A percentile compares a stretch with the other conserved stretches of the same genome.
These are phyloP conservation scores for Daphoenositta chrysoptera DNA, from an alignment of 2,113 vertebrate species.

Conservation along the genomic window DNA sequence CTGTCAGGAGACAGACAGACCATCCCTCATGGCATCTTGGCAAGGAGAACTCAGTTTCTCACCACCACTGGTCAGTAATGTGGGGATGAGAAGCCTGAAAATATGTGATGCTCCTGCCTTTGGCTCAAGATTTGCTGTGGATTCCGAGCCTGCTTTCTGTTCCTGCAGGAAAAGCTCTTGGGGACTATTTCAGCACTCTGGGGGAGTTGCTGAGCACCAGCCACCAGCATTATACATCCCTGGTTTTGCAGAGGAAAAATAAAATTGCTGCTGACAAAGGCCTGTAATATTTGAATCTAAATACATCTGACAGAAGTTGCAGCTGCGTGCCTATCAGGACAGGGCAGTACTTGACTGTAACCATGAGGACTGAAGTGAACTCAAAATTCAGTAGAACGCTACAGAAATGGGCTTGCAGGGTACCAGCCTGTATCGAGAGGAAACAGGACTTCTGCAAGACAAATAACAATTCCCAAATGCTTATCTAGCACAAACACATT, in stretches of 20 bases:
- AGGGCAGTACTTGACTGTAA: background rate
- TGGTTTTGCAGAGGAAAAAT: background rate
- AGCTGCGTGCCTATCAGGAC: background rate
- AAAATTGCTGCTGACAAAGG: background rate
- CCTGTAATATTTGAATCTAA: background rate
- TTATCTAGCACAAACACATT: conserved; percentile 53
- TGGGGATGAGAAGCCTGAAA: background rate
- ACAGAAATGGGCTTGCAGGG: background rate
- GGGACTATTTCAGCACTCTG: background rate
- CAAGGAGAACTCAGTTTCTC: background rate
- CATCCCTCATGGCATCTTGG: background rate
- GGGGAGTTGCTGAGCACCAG: background rate
- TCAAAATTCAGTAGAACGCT: background rate
- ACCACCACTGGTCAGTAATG: background rate
- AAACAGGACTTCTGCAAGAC: conserved; percentile 18
- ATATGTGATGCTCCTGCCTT: accelerated
- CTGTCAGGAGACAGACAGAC: background rate
- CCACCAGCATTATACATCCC: background rate
- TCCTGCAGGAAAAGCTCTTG: background rate
- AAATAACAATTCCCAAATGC: conserved; percentile 11
- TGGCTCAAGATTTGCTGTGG: accelerated
- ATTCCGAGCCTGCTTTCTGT: background rate
- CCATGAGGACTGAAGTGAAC: background rate
- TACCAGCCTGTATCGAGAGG: background rate
- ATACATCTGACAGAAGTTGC: background rate